These are phyloP conservation scores for Raphicerus campestris DNA, from an alignment of 2,113 vertebrate species.

Conservation along the genomic window DNA sequence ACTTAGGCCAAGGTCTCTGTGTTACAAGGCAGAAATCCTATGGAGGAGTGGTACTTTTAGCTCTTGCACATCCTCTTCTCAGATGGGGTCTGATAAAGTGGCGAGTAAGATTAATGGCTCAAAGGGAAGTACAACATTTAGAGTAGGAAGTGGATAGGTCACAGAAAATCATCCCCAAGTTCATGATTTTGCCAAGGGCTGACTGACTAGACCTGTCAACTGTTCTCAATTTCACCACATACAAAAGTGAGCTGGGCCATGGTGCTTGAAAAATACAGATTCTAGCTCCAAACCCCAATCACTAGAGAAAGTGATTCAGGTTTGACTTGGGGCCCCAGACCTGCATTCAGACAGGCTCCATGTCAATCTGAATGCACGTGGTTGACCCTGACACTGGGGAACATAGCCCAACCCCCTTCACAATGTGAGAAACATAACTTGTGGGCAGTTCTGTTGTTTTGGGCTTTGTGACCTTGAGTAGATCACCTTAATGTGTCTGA, in stretches of 20 bases:
- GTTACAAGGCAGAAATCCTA: neutral
- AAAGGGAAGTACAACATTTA: neutral
- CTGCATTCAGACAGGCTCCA: neutral
- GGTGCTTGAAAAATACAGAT: neutral
- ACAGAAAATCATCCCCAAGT: neutral
- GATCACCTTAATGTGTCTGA: neutral
- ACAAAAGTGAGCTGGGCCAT: neutral
- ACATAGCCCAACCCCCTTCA: neutral
- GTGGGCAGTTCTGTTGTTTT: neutral
- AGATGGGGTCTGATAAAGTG: neutral
- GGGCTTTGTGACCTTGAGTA: neutral
- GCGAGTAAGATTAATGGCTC: neutral
- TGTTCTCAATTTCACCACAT: neutral
- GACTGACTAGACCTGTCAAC: neutral
- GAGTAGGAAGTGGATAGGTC: neutral
- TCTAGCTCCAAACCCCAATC: neutral
- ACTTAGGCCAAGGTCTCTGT: neutral
- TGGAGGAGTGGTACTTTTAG: neutral
- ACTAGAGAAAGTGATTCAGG: neutral
- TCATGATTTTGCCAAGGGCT: neutral
- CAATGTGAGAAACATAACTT: neutral
- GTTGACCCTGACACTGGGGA: neutral
- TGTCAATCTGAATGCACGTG: neutral
- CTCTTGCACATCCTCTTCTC: neutral
- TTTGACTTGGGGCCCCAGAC: neutral